Base-by-base conservation (phyloP, 2,888 invertebrate genomes). In the Perithous albicinctus region DNA sequence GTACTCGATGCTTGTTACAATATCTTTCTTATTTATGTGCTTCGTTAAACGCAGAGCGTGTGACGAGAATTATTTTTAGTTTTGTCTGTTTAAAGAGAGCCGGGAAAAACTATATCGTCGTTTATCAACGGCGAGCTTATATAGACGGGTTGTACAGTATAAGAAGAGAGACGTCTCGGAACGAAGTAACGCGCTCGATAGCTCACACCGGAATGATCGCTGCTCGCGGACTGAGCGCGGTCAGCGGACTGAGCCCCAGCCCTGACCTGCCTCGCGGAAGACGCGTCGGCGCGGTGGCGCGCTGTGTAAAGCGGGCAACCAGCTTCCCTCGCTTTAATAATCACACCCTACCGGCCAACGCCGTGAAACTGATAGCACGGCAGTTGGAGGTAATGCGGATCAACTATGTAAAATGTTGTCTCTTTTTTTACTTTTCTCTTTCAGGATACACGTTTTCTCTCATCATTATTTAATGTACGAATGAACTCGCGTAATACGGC, bases 251-350 rank as follows among this genome's bases (percentile, higher is more conserved):
- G 80, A 85, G 89, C 89, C 89, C 89, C 89, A 89, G 89, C 89
- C 90, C 90, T 90, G 90, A 90, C 89, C 90, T 90, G 89, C 89
- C 90, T 88, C 86, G 87, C 82, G 76, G 70, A 75, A 80, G 81
- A 61, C 81, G 73, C 82, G 82, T 77, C 79, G 75, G 79, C 83
- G 83, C 79, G 77, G 70, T 15, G n/a, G 29, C 35, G 74, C 59
- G 54, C 54, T 10, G n/a, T n/a, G n/a, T n/a, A 59, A 26, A 46
- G 64, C 70, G 63, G n/a, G n/a, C n/a, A n/a, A 54, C 80, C n/a
- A n/a, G 63, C 83, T 78, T 75, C 83, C 83, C 41, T 54, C 54
- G 23, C 48, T 23, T n/a, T 54, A n/a, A n/a, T n/a, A n/a, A n/a
- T n/a, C n/a, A n/a, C 48, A 35, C 10, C 56, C 29, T 38, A 12